Base-by-base conservation (phyloP, 2,888 invertebrate genomes). In the Drosophila barbarae region DNA sequence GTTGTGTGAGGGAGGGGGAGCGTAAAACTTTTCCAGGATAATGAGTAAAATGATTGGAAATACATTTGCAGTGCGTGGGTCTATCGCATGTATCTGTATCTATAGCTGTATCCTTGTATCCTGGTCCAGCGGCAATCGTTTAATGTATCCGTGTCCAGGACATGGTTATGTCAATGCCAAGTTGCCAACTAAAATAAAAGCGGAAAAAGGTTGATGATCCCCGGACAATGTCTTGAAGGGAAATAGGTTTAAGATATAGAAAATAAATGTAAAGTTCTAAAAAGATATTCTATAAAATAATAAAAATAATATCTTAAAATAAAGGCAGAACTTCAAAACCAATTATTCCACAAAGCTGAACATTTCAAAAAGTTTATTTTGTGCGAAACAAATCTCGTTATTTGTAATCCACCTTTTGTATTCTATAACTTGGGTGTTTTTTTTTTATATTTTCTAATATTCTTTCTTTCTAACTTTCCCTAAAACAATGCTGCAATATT, bases 41-140 rank as follows among this genome's bases (percentile, higher is more conserved):
- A 83, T 83, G 82, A 86, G 86, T 86, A 82, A 83, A 86, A 86
- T 83, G 76, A 83, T 83, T 83, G 82, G 86, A 83, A 83, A 83
- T 84, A 72, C 83, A 77, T 77, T 84, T 73, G 69, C 69, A 74
- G 71, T 81, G 79, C 81, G 79, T 80, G 83, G 57, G 56, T 52
- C 51, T 44, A 53, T 66, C 77, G 65, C 70, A 73, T 75, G 63
- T 68, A 60, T 55, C 69, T 57, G 57, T 51, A 35, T 44, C 53
- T 23, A n/a, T 64, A 55, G 7, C 42, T 39, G 46, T 41, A 39
- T 34, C 52, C 28, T 13, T 7, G 42, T 18, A 30, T 38, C 52
- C 39, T 30, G 36, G 26, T 10, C 26, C 60, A 44, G 63, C 63
- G 32, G 44, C 46, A 47, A 47, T 13, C 30, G 30, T 32, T 47